Percentiles rank a stretch among this genome's conserved stretches.
Conservation (phyloP, 2,113 vertebrate genomes). For the Ammodramus savannarum region DNA sequence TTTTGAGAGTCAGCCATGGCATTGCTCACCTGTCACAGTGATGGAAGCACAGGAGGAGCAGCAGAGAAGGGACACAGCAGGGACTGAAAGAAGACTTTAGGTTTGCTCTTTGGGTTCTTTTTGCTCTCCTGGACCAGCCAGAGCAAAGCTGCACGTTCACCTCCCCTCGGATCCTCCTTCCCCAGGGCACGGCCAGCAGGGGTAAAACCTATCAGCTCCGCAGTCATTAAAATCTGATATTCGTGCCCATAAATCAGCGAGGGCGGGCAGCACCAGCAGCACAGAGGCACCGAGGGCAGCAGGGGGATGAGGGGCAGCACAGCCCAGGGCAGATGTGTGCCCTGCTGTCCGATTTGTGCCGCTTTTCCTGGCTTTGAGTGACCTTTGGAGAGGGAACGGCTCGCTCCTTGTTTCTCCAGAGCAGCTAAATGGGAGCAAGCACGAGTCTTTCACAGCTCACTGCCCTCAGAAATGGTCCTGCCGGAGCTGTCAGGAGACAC, state of each 20-base stretch:
- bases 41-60: neutral
- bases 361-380: neutral
- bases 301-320: fast-evolving
- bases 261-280: neutral
- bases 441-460: slow-evolving; percentile 39
- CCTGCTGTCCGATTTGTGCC: neutral
- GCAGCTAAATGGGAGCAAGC: slow-evolving; percentile 34
- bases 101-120: neutral
- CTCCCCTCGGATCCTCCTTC: neutral
- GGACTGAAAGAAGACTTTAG: neutral
- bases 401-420: neutral
- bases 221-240: fast-evolving
- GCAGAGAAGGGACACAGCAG: neutral
- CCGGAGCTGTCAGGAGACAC: slow-evolving; percentile 28
- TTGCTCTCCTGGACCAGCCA: neutral
- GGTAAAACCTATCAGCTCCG: neutral
- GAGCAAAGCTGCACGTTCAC: neutral
- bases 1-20: too few species aligned
- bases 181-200: fast-evolving
- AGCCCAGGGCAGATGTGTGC: fast-evolving
- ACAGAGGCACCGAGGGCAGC: neutral
- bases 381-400: neutral
- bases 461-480: neutral
- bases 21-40: neutral
- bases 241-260: too few species aligned